These are phyloP conservation scores for Lissocephala sabroskyi DNA, from an alignment of 2,888 invertebrate genomes.

Conservation along the genomic window DNA sequence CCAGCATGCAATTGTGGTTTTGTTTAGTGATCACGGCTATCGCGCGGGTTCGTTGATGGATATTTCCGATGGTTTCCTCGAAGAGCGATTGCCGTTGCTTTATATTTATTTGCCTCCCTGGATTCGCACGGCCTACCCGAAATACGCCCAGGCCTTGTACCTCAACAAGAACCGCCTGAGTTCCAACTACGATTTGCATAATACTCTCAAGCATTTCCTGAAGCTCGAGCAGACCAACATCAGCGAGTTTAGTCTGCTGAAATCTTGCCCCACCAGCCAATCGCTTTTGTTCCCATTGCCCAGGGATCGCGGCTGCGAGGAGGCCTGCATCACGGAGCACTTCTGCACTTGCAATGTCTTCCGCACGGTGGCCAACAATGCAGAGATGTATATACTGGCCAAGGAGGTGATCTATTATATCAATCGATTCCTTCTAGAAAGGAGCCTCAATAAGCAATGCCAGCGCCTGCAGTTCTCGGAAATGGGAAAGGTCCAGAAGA, in stretches of 20 bases:
- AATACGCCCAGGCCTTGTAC: slow-evolving; percentile 74
- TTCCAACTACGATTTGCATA: slow-evolving; percentile 82
- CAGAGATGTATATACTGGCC: slow-evolving; percentile 50
- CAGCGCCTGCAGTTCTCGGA: neutral
- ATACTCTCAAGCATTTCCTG: slow-evolving; percentile 78
- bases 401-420: slow-evolving; percentile 30
- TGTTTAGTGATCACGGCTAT: slow-evolving; percentile 84
- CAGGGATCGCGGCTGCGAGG: slow-evolving; percentile 75
- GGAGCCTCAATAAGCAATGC: neutral
- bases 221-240: slow-evolving; percentile 70
- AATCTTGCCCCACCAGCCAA: slow-evolving; percentile 77
- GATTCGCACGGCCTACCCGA: slow-evolving; percentile 75
- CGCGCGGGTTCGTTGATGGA: slow-evolving; percentile 79
- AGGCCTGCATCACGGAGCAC: slow-evolving; percentile 77
- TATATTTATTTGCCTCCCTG: slow-evolving; percentile 78
- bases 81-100: slow-evolving; percentile 82
- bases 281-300: slow-evolving; percentile 76
- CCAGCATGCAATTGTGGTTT: slow-evolving; percentile 78
- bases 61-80: slow-evolving; percentile 80
- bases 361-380: slow-evolving; percentile 64
- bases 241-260: slow-evolving; percentile 25
- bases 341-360: slow-evolving; percentile 81
- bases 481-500: no score
- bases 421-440: slow-evolving; percentile 7
- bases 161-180: slow-evolving; percentile 78